Evolutionary conservation across 1,140 invertebrate species (phyloP), one percentile per base, ranked within the genome.

Genomic region (Phymastichus coffea): DNA sequence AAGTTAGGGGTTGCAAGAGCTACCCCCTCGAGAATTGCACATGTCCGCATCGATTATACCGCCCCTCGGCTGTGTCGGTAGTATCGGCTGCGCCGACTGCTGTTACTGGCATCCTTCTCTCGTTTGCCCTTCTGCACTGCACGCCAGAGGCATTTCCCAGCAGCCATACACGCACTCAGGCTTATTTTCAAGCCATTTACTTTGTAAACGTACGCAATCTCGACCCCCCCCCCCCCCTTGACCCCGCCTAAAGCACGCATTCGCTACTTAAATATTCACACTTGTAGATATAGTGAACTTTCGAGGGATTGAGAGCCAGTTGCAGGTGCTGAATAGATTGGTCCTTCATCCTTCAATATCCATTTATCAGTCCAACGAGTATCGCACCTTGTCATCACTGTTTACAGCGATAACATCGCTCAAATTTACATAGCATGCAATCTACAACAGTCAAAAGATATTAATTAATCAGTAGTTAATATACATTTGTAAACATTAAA

Each of bases 1-100:
- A 72, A 79, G 77, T 80, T 80, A 80, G 78, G 78, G 78, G 77
- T 79, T 77, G 76, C 68, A 52, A 65, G 68, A 70, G 66, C 67
- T 72, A 72, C 74, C 77, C 75, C 75, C 68, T n/a, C 70, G 78
- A 75, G 77, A 78, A 72, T 75, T 79, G 77, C 78, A 80, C 78
- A 80, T 78, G 78, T 80, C 76, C 75, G 74, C 76, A 80, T 80
- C 78, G 78, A 80, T 80, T 80, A 79, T 79, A 76, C 75, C 71
- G 66, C 72, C 73, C 73, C 74, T 65, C 35, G 55, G 46, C 23
- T 19, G n/a, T n/a, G n/a, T n/a, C n/a, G n/a, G n/a, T n/a, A n/a
- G n/a, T n/a, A n/a, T n/a, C n/a, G n/a, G 12, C 60, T 54, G 17
- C 47, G 54, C 49, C 25, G 14, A 8, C 52, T 37, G 59, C 62